Percentiles rank a stretch among this genome's conserved stretches.
Conservation (phyloP, 2,113 vertebrate species). For the Apteryx mantelli region DNA sequence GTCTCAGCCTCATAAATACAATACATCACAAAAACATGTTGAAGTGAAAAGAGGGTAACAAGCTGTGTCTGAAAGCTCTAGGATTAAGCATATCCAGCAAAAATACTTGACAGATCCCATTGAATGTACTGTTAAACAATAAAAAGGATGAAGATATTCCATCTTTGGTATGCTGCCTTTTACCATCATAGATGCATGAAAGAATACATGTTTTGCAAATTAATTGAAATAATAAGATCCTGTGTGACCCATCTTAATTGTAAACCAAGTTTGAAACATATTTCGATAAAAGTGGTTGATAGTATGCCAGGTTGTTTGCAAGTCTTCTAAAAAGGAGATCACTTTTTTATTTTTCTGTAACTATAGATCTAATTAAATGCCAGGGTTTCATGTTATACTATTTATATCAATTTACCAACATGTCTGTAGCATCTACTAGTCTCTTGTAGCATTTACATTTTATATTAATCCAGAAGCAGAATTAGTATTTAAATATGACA, state of each 20-base stretch:
- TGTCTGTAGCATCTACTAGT: not conserved
- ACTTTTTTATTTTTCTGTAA: not conserved
- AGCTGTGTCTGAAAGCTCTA: conserved; percentile 68
- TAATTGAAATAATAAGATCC: conserved; percentile 25
- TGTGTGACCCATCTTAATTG: conserved; percentile 57
- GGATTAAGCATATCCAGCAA: conserved; percentile 70
- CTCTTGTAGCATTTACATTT: not conserved
- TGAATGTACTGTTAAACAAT: conserved; percentile 25
- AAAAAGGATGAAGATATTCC: conserved; percentile 3
- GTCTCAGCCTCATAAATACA: conserved; percentile 61
- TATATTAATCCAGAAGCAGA: not conserved
- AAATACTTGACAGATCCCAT: conserved; percentile 57
- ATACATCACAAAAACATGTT: conserved; percentile 34
- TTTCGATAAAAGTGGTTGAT: conserved; percentile 51
- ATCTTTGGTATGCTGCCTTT: not conserved
- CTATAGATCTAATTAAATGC: not conserved
- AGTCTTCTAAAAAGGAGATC: not conserved
- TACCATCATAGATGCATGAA: not conserved
- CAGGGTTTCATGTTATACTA: not conserved
- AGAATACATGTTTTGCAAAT: not conserved
- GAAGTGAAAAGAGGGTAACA: conserved; percentile 68
- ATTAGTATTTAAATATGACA: not conserved
- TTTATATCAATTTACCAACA: not conserved
- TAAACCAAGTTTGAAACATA: conserved; percentile 23
- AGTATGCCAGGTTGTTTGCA: conserved; percentile 43